These are phyloP conservation scores for Epirrhoe alternata DNA, from an alignment of 2,888 invertebrate genomes.

Conservation along the genomic window DNA sequence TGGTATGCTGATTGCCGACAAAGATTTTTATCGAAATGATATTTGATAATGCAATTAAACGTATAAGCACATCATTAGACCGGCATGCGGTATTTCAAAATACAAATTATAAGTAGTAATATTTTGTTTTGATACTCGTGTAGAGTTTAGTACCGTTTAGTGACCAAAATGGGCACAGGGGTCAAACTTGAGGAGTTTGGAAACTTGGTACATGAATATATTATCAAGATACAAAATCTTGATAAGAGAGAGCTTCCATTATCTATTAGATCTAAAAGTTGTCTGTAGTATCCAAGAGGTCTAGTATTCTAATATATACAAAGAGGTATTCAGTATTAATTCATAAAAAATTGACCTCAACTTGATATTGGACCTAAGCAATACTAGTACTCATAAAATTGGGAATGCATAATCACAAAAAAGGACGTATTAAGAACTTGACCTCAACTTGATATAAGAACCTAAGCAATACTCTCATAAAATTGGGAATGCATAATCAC, in stretches of 20 bases:
- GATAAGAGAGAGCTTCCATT: not conserved
- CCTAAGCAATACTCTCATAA: not conserved
- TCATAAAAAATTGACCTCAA: not conserved
- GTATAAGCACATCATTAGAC: slow-evolving; percentile 35
- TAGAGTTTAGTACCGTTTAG: slow-evolving; percentile 23
- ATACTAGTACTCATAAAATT: not conserved
- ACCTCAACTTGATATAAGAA: not conserved
- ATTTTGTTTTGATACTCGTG: slow-evolving; percentile 21
- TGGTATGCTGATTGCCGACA: slow-evolving; percentile 41
- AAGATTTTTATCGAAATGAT: slow-evolving; percentile 36
- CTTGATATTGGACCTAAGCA: not conserved
- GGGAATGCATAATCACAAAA: not conserved
- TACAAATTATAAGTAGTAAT: slow-evolving; percentile 18
- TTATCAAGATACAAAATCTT: slow-evolving; percentile 1
- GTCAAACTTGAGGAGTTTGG: slow-evolving; percentile 9
- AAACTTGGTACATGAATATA: not conserved
- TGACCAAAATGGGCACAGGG: slow-evolving; percentile 16
- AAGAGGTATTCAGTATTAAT: too few species aligned
- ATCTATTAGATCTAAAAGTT: not conserved
- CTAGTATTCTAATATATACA: too few species aligned
- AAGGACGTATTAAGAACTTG: not conserved
- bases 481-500: not conserved
- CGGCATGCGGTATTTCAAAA: slow-evolving; percentile 24
- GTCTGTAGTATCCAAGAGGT: too few species aligned
- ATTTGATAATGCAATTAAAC: slow-evolving; percentile 42